These are phyloP conservation scores for Crocuta crocuta DNA, from an alignment of 2,113 vertebrate species.

Conservation along the genomic window DNA sequence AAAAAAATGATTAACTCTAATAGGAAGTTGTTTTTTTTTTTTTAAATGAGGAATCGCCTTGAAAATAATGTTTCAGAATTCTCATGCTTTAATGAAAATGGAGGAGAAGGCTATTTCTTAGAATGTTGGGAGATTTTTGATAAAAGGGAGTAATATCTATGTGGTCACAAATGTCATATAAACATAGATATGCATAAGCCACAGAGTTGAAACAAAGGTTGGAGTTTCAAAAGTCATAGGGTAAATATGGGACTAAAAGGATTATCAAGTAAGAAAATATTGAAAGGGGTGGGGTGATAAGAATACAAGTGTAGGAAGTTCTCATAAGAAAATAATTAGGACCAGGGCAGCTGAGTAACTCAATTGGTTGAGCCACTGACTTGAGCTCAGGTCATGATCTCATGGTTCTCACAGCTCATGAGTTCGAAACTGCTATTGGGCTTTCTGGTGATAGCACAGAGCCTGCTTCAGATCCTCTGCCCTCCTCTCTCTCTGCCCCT, in stretches of 20 bases:
- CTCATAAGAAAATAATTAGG: background rate
- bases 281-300: background rate
- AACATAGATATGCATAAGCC: background rate
- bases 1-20: background rate
- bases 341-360: too few species aligned
- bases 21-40: background rate
- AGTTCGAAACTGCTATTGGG: too few species aligned
- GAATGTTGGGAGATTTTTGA: background rate
- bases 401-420: too few species aligned
- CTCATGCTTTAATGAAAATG: background rate
- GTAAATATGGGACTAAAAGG: background rate
- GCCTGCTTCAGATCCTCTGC: too few species aligned
- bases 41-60: background rate
- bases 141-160: background rate
- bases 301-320: background rate
- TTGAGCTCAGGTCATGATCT: too few species aligned
- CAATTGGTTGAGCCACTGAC: background rate
- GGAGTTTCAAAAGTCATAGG: background rate
- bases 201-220: background rate
- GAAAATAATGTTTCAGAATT: background rate
- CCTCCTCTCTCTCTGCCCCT: too few species aligned
- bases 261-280: background rate
- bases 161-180: background rate
- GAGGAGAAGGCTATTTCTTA: background rate
- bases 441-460: too few species aligned